A percentile compares a stretch with the other conserved stretches of the same genome.
Conservation (phyloP, 1,140 invertebrate genomes). For the Brachionus paranguensis region DNA sequence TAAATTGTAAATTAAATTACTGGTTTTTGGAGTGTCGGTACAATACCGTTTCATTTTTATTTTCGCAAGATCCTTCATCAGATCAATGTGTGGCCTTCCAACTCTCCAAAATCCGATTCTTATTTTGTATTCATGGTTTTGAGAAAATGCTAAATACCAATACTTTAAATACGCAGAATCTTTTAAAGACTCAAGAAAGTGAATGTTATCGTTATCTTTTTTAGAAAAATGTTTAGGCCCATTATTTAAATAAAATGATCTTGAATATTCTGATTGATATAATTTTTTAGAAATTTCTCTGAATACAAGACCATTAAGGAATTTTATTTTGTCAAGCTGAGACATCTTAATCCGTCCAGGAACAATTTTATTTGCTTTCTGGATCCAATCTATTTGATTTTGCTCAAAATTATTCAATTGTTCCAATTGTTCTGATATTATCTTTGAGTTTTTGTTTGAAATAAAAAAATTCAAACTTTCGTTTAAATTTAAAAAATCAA, state of each 20-base stretch:
- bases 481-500: not conserved
- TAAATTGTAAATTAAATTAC: not conserved
- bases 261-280: not conserved
- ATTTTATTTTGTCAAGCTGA: not conserved
- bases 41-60: not conserved
- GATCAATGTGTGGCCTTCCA: no score
- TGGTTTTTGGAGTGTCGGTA: not conserved
- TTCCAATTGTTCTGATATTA: not conserved
- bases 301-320: not conserved
- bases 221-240: no score
- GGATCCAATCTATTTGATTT: not conserved
- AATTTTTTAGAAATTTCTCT: not conserved
- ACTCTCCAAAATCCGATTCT: no score
- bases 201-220: no score
- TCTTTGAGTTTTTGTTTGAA: not conserved
- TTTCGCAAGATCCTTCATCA: no score
- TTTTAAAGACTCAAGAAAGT: no score
- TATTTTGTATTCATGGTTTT: no score
- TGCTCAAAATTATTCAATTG: not conserved
- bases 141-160: no score
- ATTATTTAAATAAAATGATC: not conserved
- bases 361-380: not conserved
- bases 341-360: not conserved
- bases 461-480: not conserved
- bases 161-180: no score